Percentiles rank a stretch among this genome's conserved stretches.
These are phyloP conservation scores for Salticus scenicus DNA, from an alignment of 2,888 invertebrate genomes.

Conservation along the genomic window DNA sequence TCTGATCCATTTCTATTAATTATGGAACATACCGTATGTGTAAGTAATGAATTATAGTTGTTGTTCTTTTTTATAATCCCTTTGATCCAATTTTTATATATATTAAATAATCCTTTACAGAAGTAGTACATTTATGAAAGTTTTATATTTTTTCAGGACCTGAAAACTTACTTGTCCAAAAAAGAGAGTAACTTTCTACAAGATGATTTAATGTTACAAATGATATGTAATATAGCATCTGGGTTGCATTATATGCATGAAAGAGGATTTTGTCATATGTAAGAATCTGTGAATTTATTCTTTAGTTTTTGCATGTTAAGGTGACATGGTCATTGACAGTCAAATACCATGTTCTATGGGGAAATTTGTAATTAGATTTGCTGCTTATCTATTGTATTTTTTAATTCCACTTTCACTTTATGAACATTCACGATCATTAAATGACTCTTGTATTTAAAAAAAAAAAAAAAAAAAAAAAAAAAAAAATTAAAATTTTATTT, in stretches of 20 bases:
- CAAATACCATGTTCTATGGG: too few relatives aligned
- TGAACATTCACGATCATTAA: too few relatives aligned
- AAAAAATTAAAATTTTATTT: too few relatives aligned
- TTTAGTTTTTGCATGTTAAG: neutral
- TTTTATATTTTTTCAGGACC: constrained; percentile 73
- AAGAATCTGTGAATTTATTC: constrained; percentile 22
- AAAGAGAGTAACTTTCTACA: constrained; percentile 73
- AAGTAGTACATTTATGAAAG: too few relatives aligned
- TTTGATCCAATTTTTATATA: neutral
- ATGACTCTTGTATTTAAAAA: too few relatives aligned
- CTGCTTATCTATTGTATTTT: too few relatives aligned
- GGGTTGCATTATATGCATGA: constrained; percentile 59
- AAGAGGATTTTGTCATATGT: constrained; percentile 57
- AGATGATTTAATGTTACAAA: constrained; percentile 73
- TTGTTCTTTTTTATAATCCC: neutral
- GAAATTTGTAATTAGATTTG: too few relatives aligned
- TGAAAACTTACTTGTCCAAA: constrained; percentile 75
- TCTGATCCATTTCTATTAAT: constrained; percentile 86
- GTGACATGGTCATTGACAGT: too few relatives aligned
- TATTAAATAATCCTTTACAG: too few relatives aligned
- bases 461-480: too few relatives aligned
- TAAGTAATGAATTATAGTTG: constrained; percentile 31
- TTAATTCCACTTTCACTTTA: too few relatives aligned
- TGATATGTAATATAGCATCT: constrained; percentile 54
- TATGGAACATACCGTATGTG: constrained; percentile 82